Evolutionary conservation across 2,797 vertebrate species (phyloP).

Genomic region (Coluber constrictor): DNA sequence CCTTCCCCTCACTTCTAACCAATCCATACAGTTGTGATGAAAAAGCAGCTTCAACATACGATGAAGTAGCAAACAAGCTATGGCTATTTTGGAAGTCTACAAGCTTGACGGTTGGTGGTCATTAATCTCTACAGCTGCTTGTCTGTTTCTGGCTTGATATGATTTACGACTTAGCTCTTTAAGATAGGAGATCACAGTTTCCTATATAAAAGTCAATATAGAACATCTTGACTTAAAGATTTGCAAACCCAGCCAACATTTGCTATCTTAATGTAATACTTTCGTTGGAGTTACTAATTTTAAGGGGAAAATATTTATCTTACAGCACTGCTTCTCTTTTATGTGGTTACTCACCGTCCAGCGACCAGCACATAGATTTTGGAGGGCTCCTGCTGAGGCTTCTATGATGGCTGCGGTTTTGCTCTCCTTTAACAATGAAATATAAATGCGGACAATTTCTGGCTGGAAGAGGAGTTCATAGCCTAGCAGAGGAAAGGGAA

Average conservation of each 20-base stretch:
- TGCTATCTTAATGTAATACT: not conserved
- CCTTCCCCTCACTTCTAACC: not conserved
- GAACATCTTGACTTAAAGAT: not conserved
- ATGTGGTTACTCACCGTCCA: conserved; percentile 81
- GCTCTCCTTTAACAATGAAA: conserved; percentile 88
- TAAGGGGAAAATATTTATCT: not conserved
- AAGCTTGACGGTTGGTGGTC: not conserved
- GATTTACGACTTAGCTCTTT: not conserved
- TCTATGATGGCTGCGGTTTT: conserved; percentile 89
- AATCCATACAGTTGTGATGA: not conserved
- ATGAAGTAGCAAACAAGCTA: not conserved
- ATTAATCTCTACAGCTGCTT: not conserved
- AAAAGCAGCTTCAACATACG: not conserved
- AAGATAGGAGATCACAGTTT: not conserved
- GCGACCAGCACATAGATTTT: conserved; percentile 92
- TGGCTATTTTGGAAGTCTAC: not conserved
- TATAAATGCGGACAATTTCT: conserved; percentile 91
- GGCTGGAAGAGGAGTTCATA: conserved; percentile 94
- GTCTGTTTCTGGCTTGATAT: not conserved
- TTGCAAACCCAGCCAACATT: not conserved
- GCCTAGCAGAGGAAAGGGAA: conserved; percentile 68
- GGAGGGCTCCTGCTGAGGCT: conserved; percentile 91
- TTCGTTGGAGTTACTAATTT: not conserved
- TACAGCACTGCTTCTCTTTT: not conserved
- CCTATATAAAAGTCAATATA: not conserved